These are phyloP conservation scores for Apotomis betuletana DNA, from an alignment of 2,888 invertebrate species.

Conservation along the genomic window DNA sequence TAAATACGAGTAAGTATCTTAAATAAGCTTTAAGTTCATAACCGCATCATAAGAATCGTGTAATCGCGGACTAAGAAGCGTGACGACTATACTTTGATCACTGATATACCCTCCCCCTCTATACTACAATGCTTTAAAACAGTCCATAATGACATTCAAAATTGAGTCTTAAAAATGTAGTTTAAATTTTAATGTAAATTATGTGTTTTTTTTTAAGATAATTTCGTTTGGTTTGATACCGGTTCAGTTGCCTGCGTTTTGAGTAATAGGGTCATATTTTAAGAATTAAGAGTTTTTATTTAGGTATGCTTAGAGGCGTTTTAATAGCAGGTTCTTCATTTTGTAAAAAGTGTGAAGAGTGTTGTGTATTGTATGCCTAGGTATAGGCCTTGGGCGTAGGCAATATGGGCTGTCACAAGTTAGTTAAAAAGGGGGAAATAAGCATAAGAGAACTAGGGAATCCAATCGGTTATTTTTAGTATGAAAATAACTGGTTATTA, in stretches of 20 bases:
- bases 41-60: constrained; percentile 23
- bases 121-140: neutral
- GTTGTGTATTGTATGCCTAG: too few species aligned
- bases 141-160: neutral
- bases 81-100: constrained; percentile 18
- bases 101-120: neutral
- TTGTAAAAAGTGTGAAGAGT: too few species aligned
- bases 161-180: neutral
- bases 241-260: constrained; percentile 10
- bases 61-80: constrained; percentile 27
- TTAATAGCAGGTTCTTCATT: too few species aligned
- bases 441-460: too few species aligned
- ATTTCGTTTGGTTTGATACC: neutral
- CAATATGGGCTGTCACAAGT: too few species aligned
- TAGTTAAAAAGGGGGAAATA: too few species aligned
- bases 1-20: neutral
- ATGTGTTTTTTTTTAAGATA: neutral
- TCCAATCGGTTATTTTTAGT: too few species aligned
- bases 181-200: neutral
- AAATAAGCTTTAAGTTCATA: constrained; percentile 31
- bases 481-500: too few species aligned
- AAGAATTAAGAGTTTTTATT: neutral
- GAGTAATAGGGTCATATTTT: constrained; percentile 25
- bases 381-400: too few species aligned
- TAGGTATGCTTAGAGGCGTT: neutral